Evolutionary conservation across 2,797 vertebrate species (phyloP).

Genomic region (Tragopan temminckii): DNA sequence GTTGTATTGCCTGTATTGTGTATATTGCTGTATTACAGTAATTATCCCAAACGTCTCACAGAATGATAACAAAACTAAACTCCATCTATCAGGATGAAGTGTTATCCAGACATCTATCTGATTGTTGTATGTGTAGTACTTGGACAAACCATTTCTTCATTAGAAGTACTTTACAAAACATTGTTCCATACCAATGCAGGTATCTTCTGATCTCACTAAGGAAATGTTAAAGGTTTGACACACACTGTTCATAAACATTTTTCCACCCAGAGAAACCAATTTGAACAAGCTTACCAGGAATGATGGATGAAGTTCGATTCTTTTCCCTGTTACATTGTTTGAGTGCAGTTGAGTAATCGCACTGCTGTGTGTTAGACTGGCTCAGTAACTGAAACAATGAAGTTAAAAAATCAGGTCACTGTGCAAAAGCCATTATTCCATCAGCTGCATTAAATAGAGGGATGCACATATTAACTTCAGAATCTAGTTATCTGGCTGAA

Average conservation of each 20-base stretch:
- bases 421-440: background rate
- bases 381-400: slow-evolving; percentile 86
- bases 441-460: background rate
- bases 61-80: background rate
- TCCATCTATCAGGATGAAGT: background rate
- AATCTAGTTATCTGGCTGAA: background rate
- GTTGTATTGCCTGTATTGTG: background rate
- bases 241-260: background rate
- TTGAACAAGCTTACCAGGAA: slow-evolving; percentile 86
- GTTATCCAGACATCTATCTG: background rate
- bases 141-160: background rate
- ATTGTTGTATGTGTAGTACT: background rate
- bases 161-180: background rate
- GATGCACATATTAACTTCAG: background rate
- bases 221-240: background rate
- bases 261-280: background rate
- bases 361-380: slow-evolving; percentile 84
- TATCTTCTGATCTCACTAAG: background rate
- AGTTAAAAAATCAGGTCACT: background rate
- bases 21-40: background rate
- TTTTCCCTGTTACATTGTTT: slow-evolving; percentile 90
- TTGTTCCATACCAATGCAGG: background rate
- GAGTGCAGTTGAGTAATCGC: slow-evolving; percentile 88
- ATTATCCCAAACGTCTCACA: background rate
- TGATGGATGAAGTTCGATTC: slow-evolving; percentile 89